phyloP scores from a whole-genome alignment of 2,113 vertebrate genomes.

The Pitta sordida region DNA sequence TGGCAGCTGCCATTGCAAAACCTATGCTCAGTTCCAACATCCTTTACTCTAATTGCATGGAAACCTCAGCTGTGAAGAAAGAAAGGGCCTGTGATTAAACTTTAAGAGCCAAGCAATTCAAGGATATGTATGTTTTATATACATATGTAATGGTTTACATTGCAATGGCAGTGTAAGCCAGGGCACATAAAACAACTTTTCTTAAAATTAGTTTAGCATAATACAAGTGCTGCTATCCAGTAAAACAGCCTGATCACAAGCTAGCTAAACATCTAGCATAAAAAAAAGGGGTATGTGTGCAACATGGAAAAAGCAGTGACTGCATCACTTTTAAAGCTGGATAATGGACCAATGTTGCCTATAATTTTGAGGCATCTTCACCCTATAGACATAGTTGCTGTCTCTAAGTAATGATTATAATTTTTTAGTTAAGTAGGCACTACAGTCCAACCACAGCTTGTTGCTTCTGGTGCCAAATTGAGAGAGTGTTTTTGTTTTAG shows the following conservation, averaged over 20 bases:
- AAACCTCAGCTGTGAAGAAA: conserved; percentile 23
- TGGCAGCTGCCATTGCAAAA: not conserved
- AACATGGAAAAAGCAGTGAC: not conserved
- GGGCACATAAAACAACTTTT: not conserved
- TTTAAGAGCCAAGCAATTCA: conserved; percentile 63
- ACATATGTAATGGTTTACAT: conserved; percentile 44
- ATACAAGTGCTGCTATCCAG: not conserved
- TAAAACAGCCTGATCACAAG: not conserved
- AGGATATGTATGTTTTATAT: conserved; percentile 40
- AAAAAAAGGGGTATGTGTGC: not conserved
- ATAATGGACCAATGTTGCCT: not conserved
- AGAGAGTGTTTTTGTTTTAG: not conserved
- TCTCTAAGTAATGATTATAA: not conserved
- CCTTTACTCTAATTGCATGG: not conserved
- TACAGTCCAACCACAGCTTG: not conserved
- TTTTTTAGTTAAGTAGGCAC: not conserved
- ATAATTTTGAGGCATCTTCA: not conserved
- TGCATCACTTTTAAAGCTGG: not conserved
- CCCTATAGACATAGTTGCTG: not conserved
- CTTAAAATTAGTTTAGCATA: conserved; percentile 22
- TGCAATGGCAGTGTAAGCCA: conserved; percentile 36
- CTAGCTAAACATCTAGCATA: not conserved
- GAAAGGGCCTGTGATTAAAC: conserved; percentile 25
- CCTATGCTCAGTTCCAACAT: not conserved
- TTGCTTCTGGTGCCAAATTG: not conserved